phyloP scores from a whole-genome alignment of 2,888 invertebrate species.

The Mellilla xanthometata region DNA sequence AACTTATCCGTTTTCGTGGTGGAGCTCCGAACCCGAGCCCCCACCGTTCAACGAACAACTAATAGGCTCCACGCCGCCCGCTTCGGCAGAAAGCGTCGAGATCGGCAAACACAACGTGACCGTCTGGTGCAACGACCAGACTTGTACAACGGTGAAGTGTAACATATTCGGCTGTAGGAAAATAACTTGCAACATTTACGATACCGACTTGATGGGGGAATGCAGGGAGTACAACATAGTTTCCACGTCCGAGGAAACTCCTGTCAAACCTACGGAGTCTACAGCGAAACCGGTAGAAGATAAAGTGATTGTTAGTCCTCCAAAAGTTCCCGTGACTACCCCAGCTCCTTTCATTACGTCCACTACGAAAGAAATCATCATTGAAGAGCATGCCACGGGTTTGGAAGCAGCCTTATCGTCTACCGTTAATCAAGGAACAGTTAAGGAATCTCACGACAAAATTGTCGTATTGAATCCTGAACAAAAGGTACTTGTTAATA shows the following conservation, averaged over 20 bases:
- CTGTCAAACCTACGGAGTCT: slow-evolving; percentile 33
- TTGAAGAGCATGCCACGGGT: slow-evolving; percentile 55
- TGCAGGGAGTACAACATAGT: slow-evolving; percentile 63
- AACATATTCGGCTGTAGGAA: slow-evolving; percentile 60
- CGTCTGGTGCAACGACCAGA: slow-evolving; percentile 75
- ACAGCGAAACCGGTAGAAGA: slow-evolving; percentile 21
- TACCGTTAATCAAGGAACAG: slow-evolving; percentile 42
- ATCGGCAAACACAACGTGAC: slow-evolving; percentile 62
- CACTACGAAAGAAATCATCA: slow-evolving; percentile 28
- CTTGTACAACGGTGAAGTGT: slow-evolving; percentile 72
- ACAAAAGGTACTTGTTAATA: slow-evolving; percentile 37
- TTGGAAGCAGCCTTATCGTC: slow-evolving; percentile 64
- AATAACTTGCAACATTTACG: slow-evolving; percentile 72
- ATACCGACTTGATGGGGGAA: slow-evolving; percentile 69
- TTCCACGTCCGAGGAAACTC: slow-evolving; percentile 42
- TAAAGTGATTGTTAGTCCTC: slow-evolving; percentile 23
- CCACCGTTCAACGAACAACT: slow-evolving; percentile 43
- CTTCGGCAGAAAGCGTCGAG: slow-evolving; percentile 48
- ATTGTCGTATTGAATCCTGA: slow-evolving; percentile 19
- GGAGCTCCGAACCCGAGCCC: slow-evolving; percentile 48
- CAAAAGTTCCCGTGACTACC: slow-evolving; percentile 17
- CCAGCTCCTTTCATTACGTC: slow-evolving; percentile 19
- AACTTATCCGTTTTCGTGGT: slow-evolving; percentile 72
- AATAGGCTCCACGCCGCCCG: slow-evolving; percentile 38
- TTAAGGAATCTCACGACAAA: slow-evolving; percentile 25